Evolutionary conservation across 2,113 vertebrate genomes (phyloP), one percentile per base, ranked within the genome.

Genomic region (Ciconia maguari): DNA sequence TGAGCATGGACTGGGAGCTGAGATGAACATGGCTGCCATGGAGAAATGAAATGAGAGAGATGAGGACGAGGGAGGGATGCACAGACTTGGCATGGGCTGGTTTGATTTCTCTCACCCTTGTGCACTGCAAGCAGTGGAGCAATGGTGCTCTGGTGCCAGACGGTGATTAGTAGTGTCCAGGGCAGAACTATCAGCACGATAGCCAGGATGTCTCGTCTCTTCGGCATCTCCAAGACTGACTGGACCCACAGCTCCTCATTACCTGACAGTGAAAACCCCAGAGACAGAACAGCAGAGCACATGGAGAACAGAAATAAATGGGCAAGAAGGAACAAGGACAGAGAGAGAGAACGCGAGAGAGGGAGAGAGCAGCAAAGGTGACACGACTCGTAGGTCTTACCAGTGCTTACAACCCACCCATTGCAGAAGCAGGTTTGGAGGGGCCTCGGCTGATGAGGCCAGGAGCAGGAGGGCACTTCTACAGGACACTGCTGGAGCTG

Each of bases 181-280:
- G 99, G 99, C 97, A 99, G 99, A 97, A 99, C 99, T 78, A 99
- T 99, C 98, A 99, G 99, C 97, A 99, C 99, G 85, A 99, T 99
- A 93, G 99, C 99, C 97, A 99, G 99, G 98, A 99, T 99, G 98
- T 99, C 99, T 98, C 99, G 99, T 99, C 99, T 99, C 98, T 99
- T 99, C 99, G 99, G 99, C 99, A 99, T 99, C 99, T 99, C 99
- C 99, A 99, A 99, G 98, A 98, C 98, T 99, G 99, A 98, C 98
- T 99, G 99, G 98, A 98, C 98, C 98, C 99, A 98, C 98, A 98
- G 98, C 98, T 99, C 98, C 98, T 99, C 99, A 99, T 99, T 99
- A 99, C 99, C 99, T 99, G 98, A 95, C 96, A 96, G 96, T 41
- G 72, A 98, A 94, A 98, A 98, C 97, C 97, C 98, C 98, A 90